Evolutionary conservation across 2,888 invertebrate species (phyloP), one percentile per base, ranked within the genome.

Genomic region (Drosophila nr. perissopoda): DNA sequence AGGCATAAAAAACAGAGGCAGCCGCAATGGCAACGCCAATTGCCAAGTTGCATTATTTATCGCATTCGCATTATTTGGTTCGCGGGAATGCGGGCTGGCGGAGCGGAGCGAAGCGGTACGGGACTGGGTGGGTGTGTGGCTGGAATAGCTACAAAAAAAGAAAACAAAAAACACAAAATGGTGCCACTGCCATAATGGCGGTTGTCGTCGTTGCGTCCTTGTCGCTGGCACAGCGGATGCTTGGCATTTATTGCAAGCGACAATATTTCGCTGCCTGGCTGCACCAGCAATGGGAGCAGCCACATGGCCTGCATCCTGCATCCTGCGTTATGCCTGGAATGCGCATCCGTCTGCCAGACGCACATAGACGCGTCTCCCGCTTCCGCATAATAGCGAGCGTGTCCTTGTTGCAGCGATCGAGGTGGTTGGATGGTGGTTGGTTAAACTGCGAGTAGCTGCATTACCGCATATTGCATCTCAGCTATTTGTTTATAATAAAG

Each of bases 221-320:
- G 77, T 71, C 68, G 70, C 83, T 80, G 88, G 80, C 83, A 82
- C 88, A 86, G 76, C 86, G 88, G 87, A 89, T 85, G 88, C 78
- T 85, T 87, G 87, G 85, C 88, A 88, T 90, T 89, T 89, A 90
- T 87, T 83, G 83, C 88, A 78, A 83, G 87, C 88, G 88, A 88
- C 88, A 89, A 89, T 87, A 87, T 87, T 89, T 87, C 75, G 84
- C 84, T 84, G 59, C 62, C 73, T 76, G 62, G 65, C 73, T 76
- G 77, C 76, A 76, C 40, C 73, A 53, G 72, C 76, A 48, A 58
- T 45, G 40, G 56, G 48, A 38, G 45, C 71, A 45, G 40, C 63
- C 64, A 70, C 70, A 60, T 58, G 72, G 58, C 45, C n/a, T 59
- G 62, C 27, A 13, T 40, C 45, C 45, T 49, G 64, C 51, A 56